Evolutionary conservation across 2,888 invertebrate genomes (phyloP), one percentile per base, ranked within the genome.

Genomic region (Lycophotia porphyrea): DNA sequence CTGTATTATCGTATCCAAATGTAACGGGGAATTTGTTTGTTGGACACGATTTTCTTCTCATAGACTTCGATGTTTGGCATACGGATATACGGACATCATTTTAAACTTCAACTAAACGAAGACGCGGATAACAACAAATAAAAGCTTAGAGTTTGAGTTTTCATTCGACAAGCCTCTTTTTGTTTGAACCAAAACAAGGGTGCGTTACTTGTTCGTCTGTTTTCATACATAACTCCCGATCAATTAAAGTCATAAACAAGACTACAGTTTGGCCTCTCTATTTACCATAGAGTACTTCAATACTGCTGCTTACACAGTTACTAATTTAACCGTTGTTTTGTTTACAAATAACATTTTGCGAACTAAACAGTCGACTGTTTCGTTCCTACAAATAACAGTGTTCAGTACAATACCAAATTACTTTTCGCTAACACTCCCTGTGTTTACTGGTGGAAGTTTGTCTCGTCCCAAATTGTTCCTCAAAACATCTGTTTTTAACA

Each of bases 241-340:
- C 78, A 52, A 80, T 79, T 65, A 34, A 60, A 71, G 60, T 64
- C 77, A 63, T 82, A 81, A 81, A 68, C 80, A 83, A 72, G 34
- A 82, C 52, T 34, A 69, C 66, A 66, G 60, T 78, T 72, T 78
- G 60, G 79, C 61, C 42, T 55, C 52, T 34, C 44, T 81, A 36
- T 82, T 82, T 82, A 82, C 80, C 71, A 67, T 36, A 31, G 52
- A 18, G 61, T 55, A 67, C 74, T 74, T 65, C n/a, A 67, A 13
- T 78, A 69, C 47, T 58, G 2, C 18, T 84, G 58, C 52, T 52
- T 67, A 84, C 76, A 82, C 72, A 72, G 80, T 36, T 66, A 66
- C 78, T 34, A 83, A 83, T 82, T 84, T 76, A 76, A 72, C 63
- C 15, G 69, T 71, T 76, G 82, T 81, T 84, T 76, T 72, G 71